Evolutionary conservation across 2,888 invertebrate genomes (phyloP).

Genomic region (Branchinecta sandiegonensis): DNA sequence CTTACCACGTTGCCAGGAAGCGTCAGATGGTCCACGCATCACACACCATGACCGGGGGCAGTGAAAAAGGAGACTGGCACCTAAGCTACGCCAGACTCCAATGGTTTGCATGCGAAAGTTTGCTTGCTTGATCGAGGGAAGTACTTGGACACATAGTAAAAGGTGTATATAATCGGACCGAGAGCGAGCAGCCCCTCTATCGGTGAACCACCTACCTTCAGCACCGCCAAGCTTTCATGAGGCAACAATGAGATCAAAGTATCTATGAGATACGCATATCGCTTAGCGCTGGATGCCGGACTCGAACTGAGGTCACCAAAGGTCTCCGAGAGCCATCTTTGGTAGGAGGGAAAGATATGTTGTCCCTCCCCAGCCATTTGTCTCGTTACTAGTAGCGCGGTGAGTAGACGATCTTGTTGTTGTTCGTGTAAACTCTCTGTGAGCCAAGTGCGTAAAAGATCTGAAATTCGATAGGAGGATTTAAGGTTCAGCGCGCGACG

Average conservation of each 20-base stretch:
- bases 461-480: neutral
- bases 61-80: too few species aligned
- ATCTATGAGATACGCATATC: neutral
- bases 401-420: neutral
- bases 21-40: too few species aligned
- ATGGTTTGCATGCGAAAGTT: too few species aligned
- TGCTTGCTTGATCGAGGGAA: too few species aligned
- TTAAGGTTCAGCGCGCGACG: too few species aligned
- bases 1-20: too few species aligned
- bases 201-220: neutral
- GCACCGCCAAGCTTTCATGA: neutral
- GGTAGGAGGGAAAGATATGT: neutral
- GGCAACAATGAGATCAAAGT: neutral
- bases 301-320: neutral
- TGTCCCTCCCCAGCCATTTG: neutral
- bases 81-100: too few species aligned
- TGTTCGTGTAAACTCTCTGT: neutral
- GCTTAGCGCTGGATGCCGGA: neutral
- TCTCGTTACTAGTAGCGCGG: neutral
- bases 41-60: too few species aligned
- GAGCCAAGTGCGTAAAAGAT: neutral
- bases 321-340: constrained; percentile 1
- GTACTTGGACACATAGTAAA: too few species aligned
- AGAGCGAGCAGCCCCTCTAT: too few species aligned
- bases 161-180: too few species aligned